These are phyloP conservation scores for Heteropelma amictum DNA, from an alignment of 2,888 invertebrate species.

Conservation along the genomic window DNA sequence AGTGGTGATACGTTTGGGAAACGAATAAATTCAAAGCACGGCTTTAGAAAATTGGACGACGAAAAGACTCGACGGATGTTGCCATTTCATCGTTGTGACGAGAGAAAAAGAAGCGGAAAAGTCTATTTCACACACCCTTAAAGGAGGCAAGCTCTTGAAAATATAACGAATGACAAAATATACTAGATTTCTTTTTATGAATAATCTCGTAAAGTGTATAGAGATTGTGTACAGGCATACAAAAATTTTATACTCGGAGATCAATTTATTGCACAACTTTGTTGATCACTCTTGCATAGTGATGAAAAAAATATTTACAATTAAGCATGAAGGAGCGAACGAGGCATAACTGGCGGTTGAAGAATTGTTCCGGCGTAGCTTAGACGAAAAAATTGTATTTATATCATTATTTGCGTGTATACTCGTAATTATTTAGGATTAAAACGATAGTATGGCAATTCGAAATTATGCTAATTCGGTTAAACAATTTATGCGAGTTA, in stretches of 20 bases:
- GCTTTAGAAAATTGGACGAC: too few relatives aligned
- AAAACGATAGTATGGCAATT: conserved; percentile 33
- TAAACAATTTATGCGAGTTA: conserved; percentile 1
- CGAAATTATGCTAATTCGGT: neutral
- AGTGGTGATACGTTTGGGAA: too few relatives aligned
- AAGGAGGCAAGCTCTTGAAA: neutral
- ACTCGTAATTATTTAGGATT: conserved; percentile 28
- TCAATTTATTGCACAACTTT: conserved; percentile 47
- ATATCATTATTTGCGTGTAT: conserved; percentile 48
- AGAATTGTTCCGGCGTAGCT: conserved; percentile 8
- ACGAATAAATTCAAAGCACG: too few relatives aligned
- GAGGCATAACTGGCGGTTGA: neutral
- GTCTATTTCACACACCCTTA: neutral
- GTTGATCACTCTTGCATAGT: conserved; percentile 11
- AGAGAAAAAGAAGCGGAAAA: neutral
- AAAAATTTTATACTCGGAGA: conserved; percentile 65
- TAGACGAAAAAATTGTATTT: conserved; percentile 44
- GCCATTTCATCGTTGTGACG: too few relatives aligned
- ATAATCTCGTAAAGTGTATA: conserved; percentile 64
- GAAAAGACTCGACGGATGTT: too few relatives aligned
- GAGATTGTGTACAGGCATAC: conserved; percentile 66
- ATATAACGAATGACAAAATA: neutral
- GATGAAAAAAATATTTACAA: conserved; percentile 18
- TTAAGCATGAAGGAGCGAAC: neutral
- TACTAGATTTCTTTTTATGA: conserved; percentile 52